Evolutionary conservation across 2,113 vertebrate genomes (phyloP).

Genomic region (Neogale vison): DNA sequence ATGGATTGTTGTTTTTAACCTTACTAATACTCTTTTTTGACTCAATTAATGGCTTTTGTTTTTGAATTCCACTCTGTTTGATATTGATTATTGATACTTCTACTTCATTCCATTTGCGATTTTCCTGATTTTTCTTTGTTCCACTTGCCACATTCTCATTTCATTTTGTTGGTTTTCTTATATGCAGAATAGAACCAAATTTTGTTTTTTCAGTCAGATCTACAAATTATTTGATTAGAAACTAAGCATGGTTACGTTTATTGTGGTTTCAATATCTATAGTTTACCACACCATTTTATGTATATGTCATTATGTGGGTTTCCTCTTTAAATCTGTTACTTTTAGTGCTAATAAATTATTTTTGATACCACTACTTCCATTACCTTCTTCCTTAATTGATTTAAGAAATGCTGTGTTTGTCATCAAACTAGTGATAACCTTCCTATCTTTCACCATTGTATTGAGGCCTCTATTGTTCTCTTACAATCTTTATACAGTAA

Average conservation of each 20-base stretch:
- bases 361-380: background rate
- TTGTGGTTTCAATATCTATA: background rate
- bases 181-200: background rate
- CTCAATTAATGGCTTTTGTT: background rate
- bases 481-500: background rate
- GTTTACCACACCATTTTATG: background rate
- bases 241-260: background rate
- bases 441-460: background rate
- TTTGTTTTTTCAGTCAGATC: conserved; percentile 1
- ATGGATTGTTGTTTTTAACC: background rate
- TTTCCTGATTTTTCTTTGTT: background rate
- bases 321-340: background rate
- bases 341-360: background rate
- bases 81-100: background rate
- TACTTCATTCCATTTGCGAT: background rate
- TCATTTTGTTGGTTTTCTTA: background rate
- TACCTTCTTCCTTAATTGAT: background rate
- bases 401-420: background rate
- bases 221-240: conserved; percentile 1
- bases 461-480: background rate
- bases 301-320: background rate
- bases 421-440: background rate
- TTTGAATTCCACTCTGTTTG: background rate
- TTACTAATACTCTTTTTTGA: background rate
- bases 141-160: background rate